Evolutionary conservation across 2,797 vertebrate genomes (phyloP).

Genomic region (Denticeps clupeoides): DNA sequence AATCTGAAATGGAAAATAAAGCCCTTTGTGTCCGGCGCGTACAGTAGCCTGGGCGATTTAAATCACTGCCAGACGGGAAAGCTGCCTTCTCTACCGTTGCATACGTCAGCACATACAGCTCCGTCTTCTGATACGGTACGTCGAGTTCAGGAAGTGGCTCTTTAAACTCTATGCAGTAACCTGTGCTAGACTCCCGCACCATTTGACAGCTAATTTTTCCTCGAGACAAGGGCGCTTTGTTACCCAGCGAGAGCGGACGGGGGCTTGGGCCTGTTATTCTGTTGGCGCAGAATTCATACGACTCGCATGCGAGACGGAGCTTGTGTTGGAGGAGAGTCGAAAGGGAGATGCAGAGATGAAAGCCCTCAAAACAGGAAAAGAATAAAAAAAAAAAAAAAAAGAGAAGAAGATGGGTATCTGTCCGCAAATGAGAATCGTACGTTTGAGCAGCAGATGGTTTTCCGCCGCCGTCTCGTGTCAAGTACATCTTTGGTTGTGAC

Average conservation of each 20-base stretch:
- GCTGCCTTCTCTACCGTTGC: neutral
- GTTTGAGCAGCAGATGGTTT: too few relatives aligned
- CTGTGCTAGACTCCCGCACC: neutral
- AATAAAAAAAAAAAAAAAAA: too few relatives aligned
- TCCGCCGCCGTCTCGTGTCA: too few relatives aligned
- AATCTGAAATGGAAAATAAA: too few relatives aligned
- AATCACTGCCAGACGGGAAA: neutral
- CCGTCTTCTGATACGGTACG: neutral
- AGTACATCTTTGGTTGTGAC: too few relatives aligned
- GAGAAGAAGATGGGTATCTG: too few relatives aligned
- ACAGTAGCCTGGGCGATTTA: too few relatives aligned
- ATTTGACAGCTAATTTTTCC: neutral
- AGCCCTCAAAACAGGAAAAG: too few relatives aligned
- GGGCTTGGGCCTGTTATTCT: neutral
- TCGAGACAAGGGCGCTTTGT: slow-evolving; percentile 13
- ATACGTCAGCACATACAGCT: neutral
- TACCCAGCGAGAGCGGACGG: neutral
- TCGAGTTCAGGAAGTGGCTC: slow-evolving; percentile 4
- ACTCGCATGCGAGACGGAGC: neutral
- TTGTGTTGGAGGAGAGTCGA: too few relatives aligned
- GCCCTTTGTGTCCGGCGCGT: too few relatives aligned
- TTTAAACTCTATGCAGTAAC: slow-evolving; percentile 6
- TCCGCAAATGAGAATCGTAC: too few relatives aligned
- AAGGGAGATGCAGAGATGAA: too few relatives aligned
- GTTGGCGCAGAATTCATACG: neutral